Percentiles rank a stretch among this genome's conserved stretches.
Evolutionary conservation across 2,797 vertebrate species (phyloP).

Genomic region (Anguilla pacifica): DNA sequence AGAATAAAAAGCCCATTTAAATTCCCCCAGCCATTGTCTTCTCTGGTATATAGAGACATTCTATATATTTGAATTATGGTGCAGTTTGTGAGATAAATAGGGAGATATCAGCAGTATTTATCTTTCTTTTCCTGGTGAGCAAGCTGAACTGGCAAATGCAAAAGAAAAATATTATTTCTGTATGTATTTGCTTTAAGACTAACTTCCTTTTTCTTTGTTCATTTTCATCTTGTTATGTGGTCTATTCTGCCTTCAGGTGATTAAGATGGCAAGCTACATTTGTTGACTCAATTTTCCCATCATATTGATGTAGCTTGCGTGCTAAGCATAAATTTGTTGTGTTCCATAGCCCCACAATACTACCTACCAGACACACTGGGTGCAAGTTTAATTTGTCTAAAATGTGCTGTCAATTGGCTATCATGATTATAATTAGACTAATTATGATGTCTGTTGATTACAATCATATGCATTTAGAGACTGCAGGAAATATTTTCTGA

Average conservation of each 20-base stretch:
- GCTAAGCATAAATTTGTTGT: neutral
- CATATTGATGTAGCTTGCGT: neutral
- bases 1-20: neutral
- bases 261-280: neutral
- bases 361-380: neutral
- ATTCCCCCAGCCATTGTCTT: neutral
- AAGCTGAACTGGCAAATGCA: neutral
- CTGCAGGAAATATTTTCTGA: neutral
- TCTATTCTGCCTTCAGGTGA: neutral
- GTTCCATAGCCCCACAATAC: neutral
- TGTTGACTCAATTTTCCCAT: neutral
- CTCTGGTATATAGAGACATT: neutral
- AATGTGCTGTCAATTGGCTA: neutral
- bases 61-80: neutral
- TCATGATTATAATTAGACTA: neutral
- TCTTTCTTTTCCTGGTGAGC: neutral
- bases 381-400: neutral
- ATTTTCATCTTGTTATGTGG: neutral
- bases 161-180: neutral
- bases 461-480: neutral
- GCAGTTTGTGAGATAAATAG: neutral
- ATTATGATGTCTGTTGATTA: neutral
- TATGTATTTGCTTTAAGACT: neutral
- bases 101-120: neutral
- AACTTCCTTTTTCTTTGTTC: neutral